Percentiles rank a stretch among this genome's conserved stretches.
phyloP scores from a whole-genome alignment of 2,888 invertebrate species.

The Netelia fuscicornis region DNA sequence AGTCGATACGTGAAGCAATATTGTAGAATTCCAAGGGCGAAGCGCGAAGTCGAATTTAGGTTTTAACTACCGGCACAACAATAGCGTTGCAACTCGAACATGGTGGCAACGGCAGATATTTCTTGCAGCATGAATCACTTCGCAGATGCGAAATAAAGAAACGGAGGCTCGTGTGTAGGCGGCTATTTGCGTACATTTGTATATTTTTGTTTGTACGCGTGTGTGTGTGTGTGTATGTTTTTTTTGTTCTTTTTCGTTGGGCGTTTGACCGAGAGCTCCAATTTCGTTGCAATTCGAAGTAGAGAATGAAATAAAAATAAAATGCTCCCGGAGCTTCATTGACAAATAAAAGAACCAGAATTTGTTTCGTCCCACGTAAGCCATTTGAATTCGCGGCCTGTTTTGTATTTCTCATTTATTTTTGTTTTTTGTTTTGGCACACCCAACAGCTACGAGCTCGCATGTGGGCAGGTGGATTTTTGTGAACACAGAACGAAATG shows the following conservation, averaged over 20 bases:
- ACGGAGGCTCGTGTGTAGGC: background rate
- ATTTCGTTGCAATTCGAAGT: conserved; percentile 22
- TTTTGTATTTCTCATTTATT: conserved; percentile 4
- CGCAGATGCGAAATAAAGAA: conserved; percentile 1
- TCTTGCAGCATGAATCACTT: conserved; percentile 13
- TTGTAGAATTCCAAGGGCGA: background rate
- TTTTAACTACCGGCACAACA: conserved; percentile 57
- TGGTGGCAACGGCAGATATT: conserved; percentile 30
- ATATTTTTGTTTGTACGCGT: conserved; percentile 2
- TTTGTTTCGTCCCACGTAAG: background rate
- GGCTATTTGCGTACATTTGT: conserved; percentile 22
- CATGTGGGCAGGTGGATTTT: background rate
- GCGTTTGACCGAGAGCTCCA: conserved; percentile 11
- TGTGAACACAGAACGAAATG: background rate
- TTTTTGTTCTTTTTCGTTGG: background rate
- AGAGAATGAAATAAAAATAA: conserved; percentile 3
- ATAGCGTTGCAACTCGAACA: conserved; percentile 51
- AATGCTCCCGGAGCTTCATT: conserved; percentile 22
- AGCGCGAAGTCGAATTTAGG: conserved; percentile 40
- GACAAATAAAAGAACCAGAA: conserved; percentile 12
- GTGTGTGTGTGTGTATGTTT: background rate
- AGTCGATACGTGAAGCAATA: no score
- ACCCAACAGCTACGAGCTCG: conserved; percentile 3
- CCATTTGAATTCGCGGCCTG: background rate
- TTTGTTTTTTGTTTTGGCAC: conserved; percentile 22